Evolutionary conservation across 1,140 invertebrate genomes (phyloP).

Genomic region (Zophobas atratus): DNA sequence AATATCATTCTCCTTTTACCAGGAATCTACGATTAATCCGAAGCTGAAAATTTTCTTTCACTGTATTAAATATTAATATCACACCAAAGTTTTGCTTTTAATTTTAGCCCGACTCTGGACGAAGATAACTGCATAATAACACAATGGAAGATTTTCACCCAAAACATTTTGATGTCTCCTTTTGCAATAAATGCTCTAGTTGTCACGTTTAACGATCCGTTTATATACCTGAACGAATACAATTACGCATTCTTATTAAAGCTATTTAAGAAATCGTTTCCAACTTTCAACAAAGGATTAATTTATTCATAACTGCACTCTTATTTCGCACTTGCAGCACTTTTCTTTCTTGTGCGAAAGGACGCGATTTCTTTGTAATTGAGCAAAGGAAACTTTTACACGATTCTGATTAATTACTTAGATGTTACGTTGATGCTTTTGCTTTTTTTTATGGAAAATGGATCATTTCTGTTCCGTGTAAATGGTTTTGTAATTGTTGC

Average conservation of each 20-base stretch:
- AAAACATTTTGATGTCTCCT: background rate
- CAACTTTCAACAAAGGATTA: conserved; percentile 23
- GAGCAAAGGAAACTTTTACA: background rate
- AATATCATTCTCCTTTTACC: no score
- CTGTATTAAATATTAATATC: no score
- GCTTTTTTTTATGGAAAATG: background rate
- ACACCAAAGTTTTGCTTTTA: no score
- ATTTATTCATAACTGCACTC: conserved; percentile 29
- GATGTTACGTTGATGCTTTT: background rate
- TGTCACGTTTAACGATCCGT: conserved; percentile 28
- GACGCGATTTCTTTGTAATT: background rate
- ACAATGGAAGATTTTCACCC: conserved; percentile 3
- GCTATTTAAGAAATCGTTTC: background rate
- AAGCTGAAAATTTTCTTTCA: no score
- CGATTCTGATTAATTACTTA: no score
- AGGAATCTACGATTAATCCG: no score
- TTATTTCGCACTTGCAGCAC: background rate
- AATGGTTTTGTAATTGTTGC: conserved; percentile 2
- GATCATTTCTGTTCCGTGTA: background rate
- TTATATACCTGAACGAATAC: conserved; percentile 18
- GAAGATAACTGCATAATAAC: no score
- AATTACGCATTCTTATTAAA: conserved; percentile 20
- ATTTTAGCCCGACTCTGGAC: no score
- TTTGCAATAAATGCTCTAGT: conserved; percentile 29
- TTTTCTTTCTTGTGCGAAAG: background rate